Percentiles rank a stretch among this genome's conserved stretches.
These are phyloP conservation scores for Heliothis virescens DNA, from an alignment of 1,140 invertebrate species.

Conservation along the genomic window DNA sequence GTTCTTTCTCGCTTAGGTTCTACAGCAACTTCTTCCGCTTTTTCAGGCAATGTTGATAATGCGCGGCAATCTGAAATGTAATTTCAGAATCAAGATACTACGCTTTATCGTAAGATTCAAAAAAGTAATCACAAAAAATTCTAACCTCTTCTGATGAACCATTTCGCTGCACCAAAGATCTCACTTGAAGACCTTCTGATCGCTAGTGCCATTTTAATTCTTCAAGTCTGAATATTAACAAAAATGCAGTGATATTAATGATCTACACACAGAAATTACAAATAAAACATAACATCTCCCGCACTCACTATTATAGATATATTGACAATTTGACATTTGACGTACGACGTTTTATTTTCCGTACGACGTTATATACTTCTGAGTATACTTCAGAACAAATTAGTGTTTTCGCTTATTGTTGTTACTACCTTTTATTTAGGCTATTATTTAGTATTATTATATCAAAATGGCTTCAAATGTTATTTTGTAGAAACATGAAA, in stretches of 20 bases:
- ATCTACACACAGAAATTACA: constrained; percentile 6
- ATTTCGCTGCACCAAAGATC: constrained; percentile 68
- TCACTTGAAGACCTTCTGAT: constrained; percentile 67
- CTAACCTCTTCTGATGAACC: constrained; percentile 77
- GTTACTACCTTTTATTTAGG: no score
- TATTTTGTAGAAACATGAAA: no score
- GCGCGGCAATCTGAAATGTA: constrained; percentile 66
- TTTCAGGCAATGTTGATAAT: constrained; percentile 73
- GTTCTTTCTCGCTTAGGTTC: not conserved
- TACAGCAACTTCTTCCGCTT: constrained; percentile 56
- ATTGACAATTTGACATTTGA: not conserved
- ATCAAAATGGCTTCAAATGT: no score
- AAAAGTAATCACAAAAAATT: constrained; percentile 3
- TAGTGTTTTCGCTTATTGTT: no score
- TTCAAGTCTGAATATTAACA: not conserved
- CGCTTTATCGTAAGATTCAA: not conserved
- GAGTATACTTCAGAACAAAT: no score
- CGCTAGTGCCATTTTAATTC: constrained; percentile 66
- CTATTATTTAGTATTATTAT: no score
- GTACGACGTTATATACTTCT: not conserved
- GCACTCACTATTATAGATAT: not conserved
- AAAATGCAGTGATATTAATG: not conserved
- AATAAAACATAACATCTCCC: constrained; percentile 19
- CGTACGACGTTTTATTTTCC: not conserved
- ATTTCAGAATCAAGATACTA: not conserved